Conservation (phyloP, 2,888 invertebrate species). For the Subacronicta megacephala region DNA sequence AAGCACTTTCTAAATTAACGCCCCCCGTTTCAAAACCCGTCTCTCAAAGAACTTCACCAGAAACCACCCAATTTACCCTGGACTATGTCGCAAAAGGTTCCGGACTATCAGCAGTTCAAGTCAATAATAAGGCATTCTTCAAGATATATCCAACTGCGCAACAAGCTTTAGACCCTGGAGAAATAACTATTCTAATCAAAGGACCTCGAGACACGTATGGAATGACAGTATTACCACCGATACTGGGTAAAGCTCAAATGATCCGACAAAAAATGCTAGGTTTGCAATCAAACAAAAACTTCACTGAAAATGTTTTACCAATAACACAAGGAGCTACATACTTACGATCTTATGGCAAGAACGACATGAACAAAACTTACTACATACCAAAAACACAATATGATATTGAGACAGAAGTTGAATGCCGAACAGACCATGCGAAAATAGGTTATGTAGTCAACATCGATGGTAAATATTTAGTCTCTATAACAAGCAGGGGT, state of each 20-base stretch:
- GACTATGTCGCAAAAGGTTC: slow-evolving; percentile 90
- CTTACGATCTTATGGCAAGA: slow-evolving; percentile 81
- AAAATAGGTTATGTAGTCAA: slow-evolving; percentile 87
- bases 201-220: slow-evolving; percentile 86
- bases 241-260: slow-evolving; percentile 84
- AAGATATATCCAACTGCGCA: slow-evolving; percentile 90
- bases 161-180: slow-evolving; percentile 83
- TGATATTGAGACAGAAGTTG: slow-evolving; percentile 87
- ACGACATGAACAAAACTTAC: slow-evolving; percentile 84
- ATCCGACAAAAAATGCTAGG: slow-evolving; percentile 83
- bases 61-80: slow-evolving; percentile 79
- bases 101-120: slow-evolving; percentile 89
- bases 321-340: slow-evolving; percentile 84
- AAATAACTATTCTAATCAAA: slow-evolving; percentile 83
- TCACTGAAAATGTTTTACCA: slow-evolving; percentile 80
- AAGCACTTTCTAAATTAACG: slow-evolving; percentile 79
- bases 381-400: slow-evolving; percentile 84
- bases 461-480: slow-evolving; percentile 88
- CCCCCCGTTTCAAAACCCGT: slow-evolving; percentile 79
- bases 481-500: slow-evolving; percentile 88
- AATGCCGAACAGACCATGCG: slow-evolving; percentile 82
- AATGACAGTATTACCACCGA: slow-evolving; percentile 79
- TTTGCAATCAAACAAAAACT: slow-evolving; percentile 74
- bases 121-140: slow-evolving; percentile 88
- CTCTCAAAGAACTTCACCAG: slow-evolving; percentile 77